Conservation (phyloP, 1,140 invertebrate species). For the Drosophila orosa region DNA sequence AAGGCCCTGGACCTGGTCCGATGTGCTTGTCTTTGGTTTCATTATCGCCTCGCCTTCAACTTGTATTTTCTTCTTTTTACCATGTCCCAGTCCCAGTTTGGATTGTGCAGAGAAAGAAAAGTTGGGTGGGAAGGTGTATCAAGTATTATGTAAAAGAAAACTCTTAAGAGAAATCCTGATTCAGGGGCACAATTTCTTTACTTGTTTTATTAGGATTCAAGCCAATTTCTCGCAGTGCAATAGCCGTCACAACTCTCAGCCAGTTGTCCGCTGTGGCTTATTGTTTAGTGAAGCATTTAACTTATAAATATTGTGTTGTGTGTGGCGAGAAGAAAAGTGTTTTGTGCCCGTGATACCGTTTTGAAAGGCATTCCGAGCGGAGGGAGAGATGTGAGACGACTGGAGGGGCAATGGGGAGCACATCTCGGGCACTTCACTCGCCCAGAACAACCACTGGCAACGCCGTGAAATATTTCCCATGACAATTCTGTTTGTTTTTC, state of each 20-base stretch:
- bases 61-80: conserved; percentile 27
- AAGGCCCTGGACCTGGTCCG: conserved; percentile 56
- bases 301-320: conserved; percentile 79
- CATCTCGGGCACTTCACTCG: conserved; percentile 44
- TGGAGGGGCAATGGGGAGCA: conserved; percentile 23
- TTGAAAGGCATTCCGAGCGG: conserved; percentile 60
- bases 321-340: conserved; percentile 75
- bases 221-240: conserved; percentile 5
- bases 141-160: background rate
- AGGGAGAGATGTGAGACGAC: background rate
- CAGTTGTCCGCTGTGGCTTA: conserved; percentile 60
- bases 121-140: background rate
- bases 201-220: background rate
- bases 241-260: conserved; percentile 7
- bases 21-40: conserved; percentile 76
- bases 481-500: conserved; percentile 82
- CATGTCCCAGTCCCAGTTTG: conserved; percentile 20
- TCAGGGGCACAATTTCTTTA: no score
- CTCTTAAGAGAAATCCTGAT: background rate
- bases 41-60: conserved; percentile 74
- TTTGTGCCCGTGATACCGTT: conserved; percentile 80
- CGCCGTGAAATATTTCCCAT: conserved; percentile 77
- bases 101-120: conserved; percentile 13
- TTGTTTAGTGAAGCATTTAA: conserved; percentile 83
- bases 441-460: conserved; percentile 7